These are phyloP conservation scores for Trichomycterus rosablanca DNA, from an alignment of 2,113 vertebrate genomes.

Conservation along the genomic window DNA sequence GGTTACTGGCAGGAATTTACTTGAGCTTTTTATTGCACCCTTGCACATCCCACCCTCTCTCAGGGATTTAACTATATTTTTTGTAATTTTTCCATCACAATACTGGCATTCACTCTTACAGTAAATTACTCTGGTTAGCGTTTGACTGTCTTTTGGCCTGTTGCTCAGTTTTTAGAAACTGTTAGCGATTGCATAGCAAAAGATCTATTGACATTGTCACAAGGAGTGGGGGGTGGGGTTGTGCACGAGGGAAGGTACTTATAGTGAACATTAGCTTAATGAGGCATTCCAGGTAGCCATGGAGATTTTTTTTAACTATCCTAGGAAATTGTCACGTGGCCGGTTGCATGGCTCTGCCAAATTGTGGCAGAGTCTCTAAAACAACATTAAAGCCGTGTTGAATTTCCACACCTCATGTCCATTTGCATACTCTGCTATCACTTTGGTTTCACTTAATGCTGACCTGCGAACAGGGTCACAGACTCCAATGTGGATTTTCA, in stretches of 20 bases:
- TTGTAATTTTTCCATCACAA: slow-evolving; percentile 50
- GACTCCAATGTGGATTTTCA: slow-evolving; percentile 44
- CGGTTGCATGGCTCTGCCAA: not conserved
- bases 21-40: slow-evolving; percentile 45
- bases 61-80: slow-evolving; percentile 45
- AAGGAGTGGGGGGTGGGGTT: not conserved
- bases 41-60: slow-evolving; percentile 23
- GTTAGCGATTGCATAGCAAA: not conserved
- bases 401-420: too few species aligned
- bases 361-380: not conserved
- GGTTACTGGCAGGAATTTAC: slow-evolving; percentile 32
- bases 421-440: not conserved
- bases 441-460: slow-evolving; percentile 8
- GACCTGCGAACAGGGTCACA: slow-evolving; percentile 43
- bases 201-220: slow-evolving; percentile 19
- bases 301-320: slow-evolving; percentile 30
- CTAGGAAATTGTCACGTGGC: not conserved
- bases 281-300: slow-evolving; percentile 34
- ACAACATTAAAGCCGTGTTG: not conserved
- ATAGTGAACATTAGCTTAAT: slow-evolving; percentile 40
- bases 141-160: slow-evolving; percentile 15
- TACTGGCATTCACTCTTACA: slow-evolving; percentile 45
- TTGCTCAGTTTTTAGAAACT: slow-evolving; percentile 18
- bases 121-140: slow-evolving; percentile 52
- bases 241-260: slow-evolving; percentile 8